These are phyloP conservation scores for Narcine bancroftii DNA, from an alignment of 2,113 vertebrate genomes.

Conservation along the genomic window DNA sequence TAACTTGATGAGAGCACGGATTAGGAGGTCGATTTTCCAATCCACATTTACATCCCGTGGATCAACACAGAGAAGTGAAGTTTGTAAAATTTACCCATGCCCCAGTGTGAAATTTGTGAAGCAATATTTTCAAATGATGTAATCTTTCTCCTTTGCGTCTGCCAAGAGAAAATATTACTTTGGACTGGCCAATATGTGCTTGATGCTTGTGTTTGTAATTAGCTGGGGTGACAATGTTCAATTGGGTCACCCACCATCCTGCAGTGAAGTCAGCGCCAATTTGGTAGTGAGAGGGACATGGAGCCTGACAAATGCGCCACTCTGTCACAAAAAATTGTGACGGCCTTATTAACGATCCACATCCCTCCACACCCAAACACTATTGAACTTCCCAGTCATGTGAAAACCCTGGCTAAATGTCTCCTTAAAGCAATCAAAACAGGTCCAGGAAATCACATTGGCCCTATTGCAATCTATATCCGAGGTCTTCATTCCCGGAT, in stretches of 20 bases:
- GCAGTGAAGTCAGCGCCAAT: background rate
- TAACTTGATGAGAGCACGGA: background rate
- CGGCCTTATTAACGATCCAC: background rate
- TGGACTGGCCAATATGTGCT: background rate
- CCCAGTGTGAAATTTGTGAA: background rate
- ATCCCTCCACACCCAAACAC: background rate
- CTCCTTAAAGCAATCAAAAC: background rate
- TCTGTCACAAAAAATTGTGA: background rate
- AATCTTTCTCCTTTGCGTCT: background rate
- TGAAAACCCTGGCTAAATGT: no score
- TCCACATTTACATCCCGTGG: no score
- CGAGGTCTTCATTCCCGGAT: no score
- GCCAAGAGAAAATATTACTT: background rate
- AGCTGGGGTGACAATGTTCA: background rate
- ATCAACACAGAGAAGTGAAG: no score
- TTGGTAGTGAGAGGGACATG: background rate
- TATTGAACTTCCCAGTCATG: background rate
- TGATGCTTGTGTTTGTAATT: background rate
- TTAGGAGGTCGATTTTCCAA: background rate
- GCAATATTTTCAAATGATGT: background rate
- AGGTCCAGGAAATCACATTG: background rate
- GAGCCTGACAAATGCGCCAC: background rate
- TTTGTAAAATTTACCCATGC: background rate
- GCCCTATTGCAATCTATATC: background rate
- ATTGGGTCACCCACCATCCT: background rate